Evolutionary conservation across 2,888 invertebrate species (phyloP).

Genomic region (Aspidapion aeneum): DNA sequence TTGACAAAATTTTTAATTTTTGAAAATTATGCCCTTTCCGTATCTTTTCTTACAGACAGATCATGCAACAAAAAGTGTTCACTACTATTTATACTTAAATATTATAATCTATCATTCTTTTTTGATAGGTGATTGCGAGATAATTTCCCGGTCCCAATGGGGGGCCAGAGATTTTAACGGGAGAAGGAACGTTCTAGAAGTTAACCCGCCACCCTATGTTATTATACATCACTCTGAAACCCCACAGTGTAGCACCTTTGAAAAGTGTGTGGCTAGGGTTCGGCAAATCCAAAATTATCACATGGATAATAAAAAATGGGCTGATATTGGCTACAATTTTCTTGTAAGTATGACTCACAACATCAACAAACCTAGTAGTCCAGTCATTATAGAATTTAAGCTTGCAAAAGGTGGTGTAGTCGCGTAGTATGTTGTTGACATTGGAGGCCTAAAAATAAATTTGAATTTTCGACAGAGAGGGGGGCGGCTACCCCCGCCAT

Average conservation of each 20-base stretch:
- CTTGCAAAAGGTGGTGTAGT: no score
- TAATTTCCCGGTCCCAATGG: neutral
- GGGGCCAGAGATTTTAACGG: neutral
- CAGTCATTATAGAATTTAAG: no score
- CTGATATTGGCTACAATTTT: slow-evolving; percentile 46
- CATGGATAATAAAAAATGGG: slow-evolving; percentile 36
- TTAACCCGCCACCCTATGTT: slow-evolving; percentile 43
- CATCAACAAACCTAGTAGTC: no score
- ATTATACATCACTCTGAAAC: slow-evolving; percentile 49
- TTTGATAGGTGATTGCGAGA: neutral
- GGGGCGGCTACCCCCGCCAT: no score
- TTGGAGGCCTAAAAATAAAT: no score
- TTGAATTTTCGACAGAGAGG: no score
- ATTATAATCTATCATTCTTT: neutral
- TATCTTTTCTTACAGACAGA: no score
- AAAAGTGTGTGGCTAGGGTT: slow-evolving; percentile 43
- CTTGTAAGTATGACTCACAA: slow-evolving; percentile 42
- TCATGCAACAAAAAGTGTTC: no score
- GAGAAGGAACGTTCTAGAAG: neutral
- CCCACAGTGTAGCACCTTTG: slow-evolving; percentile 40
- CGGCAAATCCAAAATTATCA: slow-evolving; percentile 45
- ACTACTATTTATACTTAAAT: no score
- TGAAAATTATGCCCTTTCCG: no score
- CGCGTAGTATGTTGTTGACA: no score
- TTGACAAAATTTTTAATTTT: no score